Evolutionary conservation across 2,888 invertebrate genomes (phyloP), one percentile per base, ranked within the genome.

Genomic region (Abrostola triplasia): DNA sequence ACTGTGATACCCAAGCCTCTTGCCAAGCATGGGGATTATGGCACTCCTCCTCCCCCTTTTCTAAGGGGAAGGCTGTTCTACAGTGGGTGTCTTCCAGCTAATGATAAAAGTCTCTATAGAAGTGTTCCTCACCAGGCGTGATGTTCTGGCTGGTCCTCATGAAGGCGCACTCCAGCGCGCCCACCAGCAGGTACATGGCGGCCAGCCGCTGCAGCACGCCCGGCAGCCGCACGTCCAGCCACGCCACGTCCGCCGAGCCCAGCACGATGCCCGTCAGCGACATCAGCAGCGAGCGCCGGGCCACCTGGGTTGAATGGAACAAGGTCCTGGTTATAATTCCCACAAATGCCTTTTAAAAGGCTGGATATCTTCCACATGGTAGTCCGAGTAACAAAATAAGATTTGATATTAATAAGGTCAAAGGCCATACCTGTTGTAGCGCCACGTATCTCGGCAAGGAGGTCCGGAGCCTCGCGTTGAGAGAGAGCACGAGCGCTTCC

Each of bases 151-250:
- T 91, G 73, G 93, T 92, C 77, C 88, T 84, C 91, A 95, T 95
- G 47, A 92, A 91, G 48, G 85, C 90, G 65, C 95, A 95, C 90
- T 97, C 97, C n/a, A 97, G 78, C 0, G 96, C 90, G 0, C 97
- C 97, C 37, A 97, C 97, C 0, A 98, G 92, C 12, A 98, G 95
- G 88, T 98, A 98, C 74, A 97, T 95, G 11, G 97, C 89, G 0
- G 97, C 98, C 59, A 98, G 94, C n/a, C 98, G 95, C 87, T 98
- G 98, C 64, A 98, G 87, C 52, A 98, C 97, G 5, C 98, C 98
- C 0, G 97, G 97, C 56, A 98, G 95, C 13, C 98, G 95, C 9
- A 98, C 92, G 49, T 95, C 88, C 7, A 85, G 71, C 83, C 97
- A 93, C 6, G 95, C 90, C 51, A 91, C 90, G 71, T 95, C 88